phyloP scores from a whole-genome alignment of 1,140 invertebrate species.

The Zaprionus ghesquierei region DNA sequence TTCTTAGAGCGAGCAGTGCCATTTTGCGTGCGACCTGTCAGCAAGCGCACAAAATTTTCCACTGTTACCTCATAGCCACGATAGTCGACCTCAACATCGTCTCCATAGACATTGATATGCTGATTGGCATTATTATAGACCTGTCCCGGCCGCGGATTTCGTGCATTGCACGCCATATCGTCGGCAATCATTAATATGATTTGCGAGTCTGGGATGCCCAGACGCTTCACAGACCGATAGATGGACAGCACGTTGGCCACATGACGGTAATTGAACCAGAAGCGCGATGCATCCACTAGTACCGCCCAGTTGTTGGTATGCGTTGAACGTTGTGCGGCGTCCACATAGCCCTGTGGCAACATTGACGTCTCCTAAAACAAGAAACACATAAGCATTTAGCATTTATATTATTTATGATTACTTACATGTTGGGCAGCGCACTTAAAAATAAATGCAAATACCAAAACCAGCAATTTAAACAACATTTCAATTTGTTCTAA shows the following conservation, averaged over 20 bases:
- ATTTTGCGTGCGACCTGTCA: constrained; percentile 95
- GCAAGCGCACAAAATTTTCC: constrained; percentile 98
- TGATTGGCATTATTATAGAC: constrained; percentile 99
- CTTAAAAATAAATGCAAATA: background rate
- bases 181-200: constrained; percentile 99
- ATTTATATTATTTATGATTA: background rate
- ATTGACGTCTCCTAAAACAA: constrained; percentile 38
- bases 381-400: background rate
- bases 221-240: constrained; percentile 97
- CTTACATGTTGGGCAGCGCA: constrained; percentile 17
- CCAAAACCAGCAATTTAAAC: background rate
- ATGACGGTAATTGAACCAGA: constrained; percentile 99
- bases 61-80: constrained; percentile 98
- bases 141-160: constrained; percentile 98
- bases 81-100: constrained; percentile 99
- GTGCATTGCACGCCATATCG: constrained; percentile 99
- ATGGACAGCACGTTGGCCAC: constrained; percentile 99
- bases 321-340: constrained; percentile 79
- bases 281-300: constrained; percentile 97
- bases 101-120: constrained; percentile 99
- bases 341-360: constrained; percentile 66
- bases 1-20: constrained; percentile 97
- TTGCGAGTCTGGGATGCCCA: constrained; percentile 98
- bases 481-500: constrained; percentile 17
- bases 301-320: constrained; percentile 99